These are phyloP conservation scores for Tetramorium simillimum DNA, from an alignment of 1,140 invertebrate species.

Conservation along the genomic window DNA sequence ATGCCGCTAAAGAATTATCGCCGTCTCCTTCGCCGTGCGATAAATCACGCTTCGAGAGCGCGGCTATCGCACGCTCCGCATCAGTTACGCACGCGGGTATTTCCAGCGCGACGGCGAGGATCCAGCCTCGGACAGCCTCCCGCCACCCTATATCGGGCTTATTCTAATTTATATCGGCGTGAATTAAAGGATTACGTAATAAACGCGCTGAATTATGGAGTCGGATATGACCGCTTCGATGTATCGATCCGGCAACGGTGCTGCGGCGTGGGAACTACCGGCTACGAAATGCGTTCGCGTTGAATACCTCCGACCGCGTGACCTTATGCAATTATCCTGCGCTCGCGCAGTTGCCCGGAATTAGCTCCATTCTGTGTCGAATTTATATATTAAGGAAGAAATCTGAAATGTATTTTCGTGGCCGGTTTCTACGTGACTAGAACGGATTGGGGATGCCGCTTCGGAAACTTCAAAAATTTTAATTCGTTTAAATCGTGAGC, in stretches of 20 bases:
- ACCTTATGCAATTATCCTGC: background rate
- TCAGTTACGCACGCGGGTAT: slow-evolving; percentile 11
- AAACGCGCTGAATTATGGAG: slow-evolving; percentile 70
- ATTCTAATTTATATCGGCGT: slow-evolving; percentile 73
- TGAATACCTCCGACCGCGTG: background rate
- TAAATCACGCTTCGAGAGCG: slow-evolving; percentile 63
- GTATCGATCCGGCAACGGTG: slow-evolving; percentile 58
- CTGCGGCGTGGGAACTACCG: background rate
- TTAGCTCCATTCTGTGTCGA: background rate
- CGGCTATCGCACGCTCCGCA: background rate
- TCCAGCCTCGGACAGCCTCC: slow-evolving; percentile 50
- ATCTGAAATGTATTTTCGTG: background rate
- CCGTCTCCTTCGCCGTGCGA: slow-evolving; percentile 37
- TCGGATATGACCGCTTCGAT: slow-evolving; percentile 64
- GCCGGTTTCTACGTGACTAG: background rate
- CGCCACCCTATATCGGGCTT: slow-evolving; percentile 22
- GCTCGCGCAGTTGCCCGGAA: background rate
- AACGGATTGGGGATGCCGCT: background rate
- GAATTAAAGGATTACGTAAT: slow-evolving; percentile 75
- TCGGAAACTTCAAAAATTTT: background rate
- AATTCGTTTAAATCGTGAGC: background rate
- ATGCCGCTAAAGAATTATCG: slow-evolving; percentile 62
- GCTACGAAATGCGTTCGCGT: slow-evolving; percentile 33
- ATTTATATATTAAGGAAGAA: background rate
- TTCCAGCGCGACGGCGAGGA: slow-evolving; percentile 33